phyloP scores from a whole-genome alignment of 2,888 invertebrate species.

The Catocala nupta region DNA sequence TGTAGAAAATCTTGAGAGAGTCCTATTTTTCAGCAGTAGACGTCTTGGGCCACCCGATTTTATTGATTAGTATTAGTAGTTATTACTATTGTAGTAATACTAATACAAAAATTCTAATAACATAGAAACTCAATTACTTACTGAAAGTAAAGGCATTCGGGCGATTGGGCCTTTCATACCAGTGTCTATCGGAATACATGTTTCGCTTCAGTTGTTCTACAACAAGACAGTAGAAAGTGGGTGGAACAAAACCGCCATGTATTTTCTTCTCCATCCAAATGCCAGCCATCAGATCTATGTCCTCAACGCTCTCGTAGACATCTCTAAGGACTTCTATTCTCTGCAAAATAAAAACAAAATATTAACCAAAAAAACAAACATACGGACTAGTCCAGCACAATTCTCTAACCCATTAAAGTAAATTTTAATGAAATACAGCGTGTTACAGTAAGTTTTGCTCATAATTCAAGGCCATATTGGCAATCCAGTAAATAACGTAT shows the following conservation, averaged over 20 bases:
- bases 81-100: too few species aligned
- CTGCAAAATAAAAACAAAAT: slow-evolving; percentile 49
- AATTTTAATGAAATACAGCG: too few species aligned
- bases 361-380: too few species aligned
- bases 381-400: too few species aligned
- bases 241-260: slow-evolving; percentile 93
- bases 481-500: too few species aligned
- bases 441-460: too few species aligned
- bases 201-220: slow-evolving; percentile 94
- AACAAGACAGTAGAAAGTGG: slow-evolving; percentile 95
- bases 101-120: too few species aligned
- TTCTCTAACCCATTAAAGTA: too few species aligned
- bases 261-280: slow-evolving; percentile 94
- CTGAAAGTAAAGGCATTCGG: slow-evolving; percentile 62
- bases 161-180: slow-evolving; percentile 82
- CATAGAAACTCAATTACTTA: slow-evolving; percentile 40
- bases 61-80: too few species aligned
- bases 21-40: not conserved
- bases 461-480: too few species aligned
- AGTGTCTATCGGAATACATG: slow-evolving; percentile 94
- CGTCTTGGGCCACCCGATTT: too few species aligned
- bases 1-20: too few species aligned
- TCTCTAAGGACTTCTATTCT: slow-evolving; percentile 63
- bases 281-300: slow-evolving; percentile 96
- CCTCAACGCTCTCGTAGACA: slow-evolving; percentile 88